Conservation (phyloP, 2,888 invertebrate species). For the Plebejus anna region DNA sequence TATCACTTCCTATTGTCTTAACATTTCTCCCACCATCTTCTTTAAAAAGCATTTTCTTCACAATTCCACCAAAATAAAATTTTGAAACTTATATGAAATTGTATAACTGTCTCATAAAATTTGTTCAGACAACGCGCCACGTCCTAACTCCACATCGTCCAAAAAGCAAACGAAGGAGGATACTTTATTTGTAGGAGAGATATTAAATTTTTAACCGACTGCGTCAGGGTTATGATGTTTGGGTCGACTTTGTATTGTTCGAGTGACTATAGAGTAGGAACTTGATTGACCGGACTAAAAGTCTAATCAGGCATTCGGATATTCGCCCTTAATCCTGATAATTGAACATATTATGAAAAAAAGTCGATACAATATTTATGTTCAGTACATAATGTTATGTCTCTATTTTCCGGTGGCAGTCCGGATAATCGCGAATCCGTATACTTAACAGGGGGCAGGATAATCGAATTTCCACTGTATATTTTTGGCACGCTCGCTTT, state of each 20-base stretch:
- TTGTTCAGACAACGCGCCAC: slow-evolving; percentile 3
- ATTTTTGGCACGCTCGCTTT: no score
- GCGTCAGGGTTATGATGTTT: neutral
- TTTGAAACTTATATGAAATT: neutral
- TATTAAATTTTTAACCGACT: neutral
- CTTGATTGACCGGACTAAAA: no score
- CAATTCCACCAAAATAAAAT: neutral
- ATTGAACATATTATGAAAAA: no score
- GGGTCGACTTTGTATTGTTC: neutral
- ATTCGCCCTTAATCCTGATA: no score
- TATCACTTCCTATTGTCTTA: neutral
- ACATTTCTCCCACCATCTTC: neutral
- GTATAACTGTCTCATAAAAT: neutral
- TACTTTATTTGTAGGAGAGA: slow-evolving; percentile 13
- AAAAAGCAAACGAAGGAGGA: slow-evolving; percentile 5
- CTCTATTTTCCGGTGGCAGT: no score
- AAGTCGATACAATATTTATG: no score
- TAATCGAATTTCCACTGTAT: no score
- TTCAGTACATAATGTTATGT: no score
- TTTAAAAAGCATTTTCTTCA: neutral
- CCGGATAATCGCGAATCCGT: no score
- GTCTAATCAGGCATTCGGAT: no score
- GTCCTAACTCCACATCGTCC: neutral
- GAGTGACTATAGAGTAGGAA: no score
- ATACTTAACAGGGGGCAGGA: no score